Evolutionary conservation across 2,797 vertebrate species (phyloP), one percentile per base, ranked within the genome.

Genomic region (Aphelocoma californica): DNA sequence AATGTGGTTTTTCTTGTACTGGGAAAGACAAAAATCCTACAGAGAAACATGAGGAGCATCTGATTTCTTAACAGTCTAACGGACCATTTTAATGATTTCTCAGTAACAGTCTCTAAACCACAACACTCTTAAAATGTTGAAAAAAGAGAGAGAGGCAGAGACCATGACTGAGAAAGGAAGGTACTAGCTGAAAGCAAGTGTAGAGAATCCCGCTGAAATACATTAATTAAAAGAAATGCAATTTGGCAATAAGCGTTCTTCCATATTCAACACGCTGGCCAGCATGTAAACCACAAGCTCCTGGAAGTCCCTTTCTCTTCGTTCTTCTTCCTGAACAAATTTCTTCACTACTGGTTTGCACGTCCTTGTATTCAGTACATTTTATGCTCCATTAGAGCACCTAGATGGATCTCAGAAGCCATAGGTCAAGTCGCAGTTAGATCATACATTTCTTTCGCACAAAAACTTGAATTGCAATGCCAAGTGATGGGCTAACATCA

Each of bases 401-500:
- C 98, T 98, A 97, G 97, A 97, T 97, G 96, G 97, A 97, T 97
- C 97, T 97, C 91, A 18, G 97, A 97, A 98, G 97, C 97, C 97
- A 97, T 79, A 98, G 98, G 98, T 98, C 98, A 98, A 98, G 97
- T 97, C 92, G 97, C 97, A 98, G 98, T 98, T 98, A 98, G 98
- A 98, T 98, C 98, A 98, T 98, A 98, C 97, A 97, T 98, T 98
- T 98, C 98, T 98, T 97, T 95, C 96, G 97, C 97, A 98, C 98
- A 98, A 98, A 98, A 98, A 98, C 98, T 98, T 98, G 98, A 98
- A 98, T 98, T 98, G 98, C 98, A 97, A 98, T 98, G 97, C 97
- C 97, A 98, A 98, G 98, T 97, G 98, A 98, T 98, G 98, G 98
- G 97, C 98, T 98, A 98, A 98, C 97, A 98, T 98, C 98, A 98